Base-by-base conservation (phyloP, 1,140 invertebrate species). In the Ladona fulva region DNA sequence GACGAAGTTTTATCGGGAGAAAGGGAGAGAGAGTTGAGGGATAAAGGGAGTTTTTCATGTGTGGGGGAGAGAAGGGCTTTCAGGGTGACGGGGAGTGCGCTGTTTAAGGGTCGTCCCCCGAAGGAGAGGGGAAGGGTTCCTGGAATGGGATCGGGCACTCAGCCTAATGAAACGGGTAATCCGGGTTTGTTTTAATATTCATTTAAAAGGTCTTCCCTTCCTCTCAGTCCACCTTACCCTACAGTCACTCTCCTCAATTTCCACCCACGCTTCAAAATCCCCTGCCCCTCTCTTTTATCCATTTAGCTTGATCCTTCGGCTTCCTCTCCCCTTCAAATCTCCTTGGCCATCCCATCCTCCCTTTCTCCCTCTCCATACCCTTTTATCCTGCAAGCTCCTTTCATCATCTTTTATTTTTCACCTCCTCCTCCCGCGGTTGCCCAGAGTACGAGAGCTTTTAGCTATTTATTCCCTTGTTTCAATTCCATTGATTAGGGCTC, bases 111-210 rank as follows among this genome's bases (percentile, higher is more conserved):
- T 37, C 29, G 29, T 37, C n/a, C n/a, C n/a, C n/a, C n/a, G 44
- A 52, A 52, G 44, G 44, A 19, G 19, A 52, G 44, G 10, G 44
- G 44, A 52, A 52, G 44, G 44, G 44, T 52, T 52, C 44, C 44
- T 52, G 44, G 52, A 12, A 66, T 3, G 52, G 52, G 52, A 66
- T 66, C 52, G 52, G 52, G 52, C 52, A 66, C 52, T 66, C 52
- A 66, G 52, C 52, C 52, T 66, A 66, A 66, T 66, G 52, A 66
- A 66, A 66, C 52, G 52, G 52, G 52, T 66, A 66, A 66, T 66
- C 52, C 52, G 52, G 52, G 52, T 66, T 66, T 66, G 52, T 66
- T 66, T 66, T 66, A 66, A 66, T 66, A 66, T 66, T 66, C 52
- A 66, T 66, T 66, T 66, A 66, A 66, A 66, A 66, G 52, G 52